These are phyloP conservation scores for Himalopsyche anomala DNA, from an alignment of 2,888 invertebrate genomes.

Conservation along the genomic window DNA sequence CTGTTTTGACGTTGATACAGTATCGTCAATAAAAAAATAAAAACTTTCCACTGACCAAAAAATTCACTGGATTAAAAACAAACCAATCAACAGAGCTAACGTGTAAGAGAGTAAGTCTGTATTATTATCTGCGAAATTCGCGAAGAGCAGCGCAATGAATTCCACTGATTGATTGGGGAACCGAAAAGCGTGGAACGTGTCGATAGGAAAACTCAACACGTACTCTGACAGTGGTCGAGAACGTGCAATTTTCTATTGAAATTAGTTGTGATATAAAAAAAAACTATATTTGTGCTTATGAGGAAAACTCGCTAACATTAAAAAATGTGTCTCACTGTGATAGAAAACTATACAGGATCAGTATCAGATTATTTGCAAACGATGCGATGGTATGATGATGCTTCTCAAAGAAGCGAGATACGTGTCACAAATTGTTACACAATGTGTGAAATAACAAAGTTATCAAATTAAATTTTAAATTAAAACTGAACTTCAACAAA, in stretches of 20 bases:
- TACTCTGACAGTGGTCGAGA: background rate
- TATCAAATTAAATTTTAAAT: no score
- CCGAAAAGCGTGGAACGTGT: conserved; percentile 11
- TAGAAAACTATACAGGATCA: no score
- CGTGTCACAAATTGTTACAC: no score
- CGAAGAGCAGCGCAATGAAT: conserved; percentile 8
- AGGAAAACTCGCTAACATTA: no score
- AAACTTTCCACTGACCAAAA: background rate
- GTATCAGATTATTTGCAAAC: no score
- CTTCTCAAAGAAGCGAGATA: no score
- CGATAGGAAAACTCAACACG: conserved; percentile 17
- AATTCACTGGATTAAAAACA: background rate
- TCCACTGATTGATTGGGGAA: conserved; percentile 32
- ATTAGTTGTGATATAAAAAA: background rate
- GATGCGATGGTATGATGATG: no score
- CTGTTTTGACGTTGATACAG: background rate
- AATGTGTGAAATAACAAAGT: no score
- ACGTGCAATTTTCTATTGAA: background rate
- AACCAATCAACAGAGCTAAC: background rate
- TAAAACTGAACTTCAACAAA: no score
- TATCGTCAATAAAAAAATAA: background rate
- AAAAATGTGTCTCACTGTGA: no score
- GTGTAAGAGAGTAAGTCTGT: background rate
- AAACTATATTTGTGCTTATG: no score
- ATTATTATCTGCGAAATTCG: background rate